Percentiles rank a stretch among this genome's conserved stretches.
Evolutionary conservation across 2,888 invertebrate genomes (phyloP).

Genomic region (Erynnis tages): DNA sequence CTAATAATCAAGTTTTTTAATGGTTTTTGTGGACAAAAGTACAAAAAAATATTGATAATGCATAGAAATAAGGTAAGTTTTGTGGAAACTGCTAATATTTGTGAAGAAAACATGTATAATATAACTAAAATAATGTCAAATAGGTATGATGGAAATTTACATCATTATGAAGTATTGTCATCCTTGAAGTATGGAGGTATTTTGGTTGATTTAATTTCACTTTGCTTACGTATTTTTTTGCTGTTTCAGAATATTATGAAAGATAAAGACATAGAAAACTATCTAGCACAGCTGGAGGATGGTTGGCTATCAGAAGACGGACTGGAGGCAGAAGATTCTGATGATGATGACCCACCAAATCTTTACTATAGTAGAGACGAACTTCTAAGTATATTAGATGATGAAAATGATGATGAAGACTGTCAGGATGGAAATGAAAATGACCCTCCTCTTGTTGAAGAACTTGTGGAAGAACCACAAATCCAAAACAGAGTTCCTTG

Average conservation of each 20-base stretch:
- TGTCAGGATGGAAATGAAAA: constrained; percentile 7
- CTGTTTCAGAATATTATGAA: constrained; percentile 19
- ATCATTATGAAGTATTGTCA: constrained; percentile 23
- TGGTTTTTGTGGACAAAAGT: neutral
- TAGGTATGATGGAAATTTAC: constrained; percentile 24
- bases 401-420: constrained; percentile 25
- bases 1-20: neutral
- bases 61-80: constrained; percentile 9
- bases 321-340: constrained; percentile 25
- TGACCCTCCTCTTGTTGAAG: constrained; percentile 20
- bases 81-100: constrained; percentile 7
- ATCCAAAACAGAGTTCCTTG: constrained; percentile 18
- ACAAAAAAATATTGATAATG: constrained; percentile 3
- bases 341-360: constrained; percentile 16
- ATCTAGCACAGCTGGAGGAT: constrained; percentile 17
- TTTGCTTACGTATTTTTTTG: constrained; percentile 9
- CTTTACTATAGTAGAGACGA: constrained; percentile 10
- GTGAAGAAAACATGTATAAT: constrained; percentile 5
- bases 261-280: constrained; percentile 25
- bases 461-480: constrained; percentile 14
- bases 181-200: constrained; percentile 25
- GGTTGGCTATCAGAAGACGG: constrained; percentile 30
- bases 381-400: constrained; percentile 1
- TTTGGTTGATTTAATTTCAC: constrained; percentile 5
- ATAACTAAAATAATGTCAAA: constrained; percentile 10